Conservation (phyloP, 2,888 invertebrate species). For the Himalopsyche kuldschensis region DNA sequence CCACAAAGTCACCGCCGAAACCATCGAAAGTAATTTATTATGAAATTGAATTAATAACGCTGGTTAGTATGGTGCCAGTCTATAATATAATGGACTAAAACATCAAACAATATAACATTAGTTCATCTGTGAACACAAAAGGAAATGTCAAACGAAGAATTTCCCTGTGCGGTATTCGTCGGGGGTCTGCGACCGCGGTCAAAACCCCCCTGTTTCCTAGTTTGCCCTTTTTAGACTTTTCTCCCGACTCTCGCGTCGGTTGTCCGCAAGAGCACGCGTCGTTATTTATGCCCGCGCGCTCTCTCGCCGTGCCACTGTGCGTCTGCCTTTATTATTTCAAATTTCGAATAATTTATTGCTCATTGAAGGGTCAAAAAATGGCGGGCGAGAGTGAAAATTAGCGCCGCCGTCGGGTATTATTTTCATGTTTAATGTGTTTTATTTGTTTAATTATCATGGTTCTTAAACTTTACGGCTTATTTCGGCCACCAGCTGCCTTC, state of each 20-base stretch:
- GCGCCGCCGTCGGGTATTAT: not conserved
- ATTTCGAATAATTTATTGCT: conserved; percentile 32
- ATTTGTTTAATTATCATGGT: not conserved
- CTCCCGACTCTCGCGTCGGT: not conserved
- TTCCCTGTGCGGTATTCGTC: not conserved
- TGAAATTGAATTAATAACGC: too few species aligned
- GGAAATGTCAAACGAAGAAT: too few species aligned
- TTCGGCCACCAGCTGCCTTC: too few species aligned
- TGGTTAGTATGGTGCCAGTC: too few species aligned
- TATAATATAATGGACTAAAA: too few species aligned
- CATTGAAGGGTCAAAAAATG: conserved; percentile 18
- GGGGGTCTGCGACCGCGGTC: not conserved
- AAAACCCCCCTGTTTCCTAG: not conserved
- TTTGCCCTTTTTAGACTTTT: conserved; percentile 11
- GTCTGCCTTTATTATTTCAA: conserved; percentile 29
- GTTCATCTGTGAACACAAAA: too few species aligned
- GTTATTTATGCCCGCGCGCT: conserved; percentile 11
- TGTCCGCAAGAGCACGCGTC: not conserved
- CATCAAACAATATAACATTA: too few species aligned
- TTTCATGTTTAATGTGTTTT: not conserved
- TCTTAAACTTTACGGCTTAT: not conserved
- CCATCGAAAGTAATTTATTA: too few species aligned
- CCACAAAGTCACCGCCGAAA: too few species aligned
- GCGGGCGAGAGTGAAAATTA: not conserved
- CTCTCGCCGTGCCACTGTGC: not conserved